These are phyloP conservation scores for Cylindroiulus punctatus DNA, from an alignment of 2,888 invertebrate genomes.

Conservation along the genomic window DNA sequence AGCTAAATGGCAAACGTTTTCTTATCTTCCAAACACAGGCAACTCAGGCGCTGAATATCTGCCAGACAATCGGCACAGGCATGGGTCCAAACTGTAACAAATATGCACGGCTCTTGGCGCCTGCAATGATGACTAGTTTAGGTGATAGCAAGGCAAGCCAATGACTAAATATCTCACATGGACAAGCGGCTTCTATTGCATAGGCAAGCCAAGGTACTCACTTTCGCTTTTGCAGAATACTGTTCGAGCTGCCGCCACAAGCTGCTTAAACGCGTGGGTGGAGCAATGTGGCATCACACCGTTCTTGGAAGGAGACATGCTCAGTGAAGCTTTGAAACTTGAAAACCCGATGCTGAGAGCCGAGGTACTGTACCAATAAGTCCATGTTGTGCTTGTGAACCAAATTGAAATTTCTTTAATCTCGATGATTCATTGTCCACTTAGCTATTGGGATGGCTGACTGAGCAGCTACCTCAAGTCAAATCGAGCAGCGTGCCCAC, in stretches of 20 bases:
- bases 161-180: no score
- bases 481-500: conserved; percentile 56
- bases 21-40: conserved; percentile 67
- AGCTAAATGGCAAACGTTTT: neutral
- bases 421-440: neutral
- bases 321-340: conserved; percentile 83
- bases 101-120: conserved; percentile 83
- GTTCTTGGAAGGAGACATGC: conserved; percentile 88
- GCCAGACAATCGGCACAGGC: conserved; percentile 81
- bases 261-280: conserved; percentile 87
- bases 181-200: no score
- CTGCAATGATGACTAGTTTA: conserved; percentile 78
- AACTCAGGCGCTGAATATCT: conserved; percentile 82
- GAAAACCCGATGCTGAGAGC: conserved; percentile 85
- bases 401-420: neutral
- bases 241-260: conserved; percentile 81
- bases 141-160: conserved; percentile 76
- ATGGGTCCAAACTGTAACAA: conserved; percentile 84
- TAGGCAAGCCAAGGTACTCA: neutral
- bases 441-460: conserved; percentile 82
- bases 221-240: conserved; percentile 73
- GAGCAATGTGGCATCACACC: conserved; percentile 79
- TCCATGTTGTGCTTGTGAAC: neutral
- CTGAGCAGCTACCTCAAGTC: conserved; percentile 78
- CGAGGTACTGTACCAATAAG: conserved; percentile 66